These are phyloP conservation scores for Dromas ardeola DNA, from an alignment of 2,113 vertebrate genomes.

Conservation along the genomic window DNA sequence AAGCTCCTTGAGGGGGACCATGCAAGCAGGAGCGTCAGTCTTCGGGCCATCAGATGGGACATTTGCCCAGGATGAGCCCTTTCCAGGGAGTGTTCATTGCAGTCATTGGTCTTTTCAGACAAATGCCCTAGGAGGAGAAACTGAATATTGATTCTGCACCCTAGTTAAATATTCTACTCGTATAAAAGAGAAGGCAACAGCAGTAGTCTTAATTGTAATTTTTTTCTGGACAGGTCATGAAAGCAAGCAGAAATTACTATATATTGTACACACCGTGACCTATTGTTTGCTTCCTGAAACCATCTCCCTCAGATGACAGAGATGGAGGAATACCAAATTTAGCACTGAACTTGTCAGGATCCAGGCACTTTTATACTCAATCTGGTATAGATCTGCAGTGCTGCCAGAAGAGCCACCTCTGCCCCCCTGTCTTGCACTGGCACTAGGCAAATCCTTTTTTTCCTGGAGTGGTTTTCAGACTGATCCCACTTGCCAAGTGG, in stretches of 20 bases:
- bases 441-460: background rate
- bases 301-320: background rate
- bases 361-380: background rate
- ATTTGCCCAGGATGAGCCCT: background rate
- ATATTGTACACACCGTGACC: fast-evolving
- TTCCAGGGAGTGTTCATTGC: background rate
- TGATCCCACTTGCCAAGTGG: background rate
- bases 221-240: background rate
- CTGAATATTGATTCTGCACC: background rate
- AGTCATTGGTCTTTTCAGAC: background rate
- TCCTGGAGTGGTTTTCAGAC: background rate
- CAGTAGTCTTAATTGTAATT: background rate
- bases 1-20: background rate
- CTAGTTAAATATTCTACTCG: background rate
- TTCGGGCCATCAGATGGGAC: background rate
- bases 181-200: background rate
- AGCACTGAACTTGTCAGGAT: background rate
- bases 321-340: background rate
- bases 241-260: background rate
- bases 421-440: background rate
- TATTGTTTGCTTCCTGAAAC: background rate
- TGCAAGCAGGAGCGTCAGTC: background rate
- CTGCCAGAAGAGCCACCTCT: background rate
- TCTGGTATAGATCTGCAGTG: background rate
- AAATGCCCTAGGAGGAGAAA: background rate